Evolutionary conservation across 2,888 invertebrate species (phyloP), one percentile per base, ranked within the genome.

Genomic region (Tenthredo mesomela): DNA sequence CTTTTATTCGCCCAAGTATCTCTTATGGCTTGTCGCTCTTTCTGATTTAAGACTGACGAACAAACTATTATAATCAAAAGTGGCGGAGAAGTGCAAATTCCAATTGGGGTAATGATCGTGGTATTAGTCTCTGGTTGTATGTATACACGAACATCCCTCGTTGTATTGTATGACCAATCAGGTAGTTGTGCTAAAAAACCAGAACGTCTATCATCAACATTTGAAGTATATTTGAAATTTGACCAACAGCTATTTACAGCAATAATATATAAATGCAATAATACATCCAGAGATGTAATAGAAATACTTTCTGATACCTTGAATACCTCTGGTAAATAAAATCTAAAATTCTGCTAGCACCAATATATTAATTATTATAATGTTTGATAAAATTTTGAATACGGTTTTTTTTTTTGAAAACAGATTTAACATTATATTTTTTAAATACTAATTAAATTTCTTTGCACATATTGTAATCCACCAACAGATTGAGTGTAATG

Each of bases 151-250:
- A 96, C 95, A 90, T 97, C 96, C 75, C 97, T 94, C 37, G 96
- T 96, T 0, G 96, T 96, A 89, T 97, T 96, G 78, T 94, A 94
- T n/a, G 96, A 95, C 97, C 97, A 97, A 70, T 97, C 97, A 86
- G 94, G 94, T 90, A 94, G 87, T 89, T 93, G 92, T 84, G 89
- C 93, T 93, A 88, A 85, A 91, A 92, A 86, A 58, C 61, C 78
- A 58, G n/a, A 75, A 84, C n/a, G 9, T 12, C 47, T 47, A 29
- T 82, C 21, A 33, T 82, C 33, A 67, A 67, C 1, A 25, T 82
- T 70, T 25, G 67, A 67, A 70, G 43, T 21, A 29, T 25, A 54
- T 4, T 25, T 54, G 18, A 40, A 25, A 21, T 21, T 40, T 80
- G 10, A 9, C 37, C 37, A 33, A 25, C 61, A 33, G 15, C 29